Evolutionary conservation across 2,797 vertebrate species (phyloP).

Genomic region (Peromyscus aztecus): DNA sequence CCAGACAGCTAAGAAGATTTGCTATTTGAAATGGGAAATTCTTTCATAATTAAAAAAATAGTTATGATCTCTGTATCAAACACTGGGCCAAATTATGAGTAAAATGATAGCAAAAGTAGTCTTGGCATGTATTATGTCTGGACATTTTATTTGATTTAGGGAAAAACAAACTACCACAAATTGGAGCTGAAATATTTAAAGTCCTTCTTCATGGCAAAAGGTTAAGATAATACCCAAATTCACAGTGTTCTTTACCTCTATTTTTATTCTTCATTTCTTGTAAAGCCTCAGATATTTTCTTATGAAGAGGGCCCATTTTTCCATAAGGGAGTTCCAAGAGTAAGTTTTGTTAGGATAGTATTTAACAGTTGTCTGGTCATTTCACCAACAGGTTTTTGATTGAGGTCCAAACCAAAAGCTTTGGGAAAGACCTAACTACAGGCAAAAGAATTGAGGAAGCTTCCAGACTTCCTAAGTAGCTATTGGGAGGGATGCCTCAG

Average conservation of each 20-base stretch:
- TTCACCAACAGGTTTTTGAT: conserved; percentile 28
- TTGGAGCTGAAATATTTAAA: not conserved
- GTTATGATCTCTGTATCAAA: conserved; percentile 15
- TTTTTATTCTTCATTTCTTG: conserved; percentile 21
- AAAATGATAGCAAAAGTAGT: conserved; percentile 53
- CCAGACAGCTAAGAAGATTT: conserved; percentile 10
- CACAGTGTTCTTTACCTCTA: not conserved
- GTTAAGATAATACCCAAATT: not conserved
- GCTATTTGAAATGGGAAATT: not conserved
- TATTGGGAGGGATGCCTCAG: not conserved
- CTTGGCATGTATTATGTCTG: conserved; percentile 3
- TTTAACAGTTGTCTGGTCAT: not conserved
- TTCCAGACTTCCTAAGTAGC: not conserved
- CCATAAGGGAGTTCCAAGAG: not conserved
- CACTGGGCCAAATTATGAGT: not conserved
- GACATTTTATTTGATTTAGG: not conserved
- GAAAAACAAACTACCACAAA: not conserved
- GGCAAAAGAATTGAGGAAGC: not conserved
- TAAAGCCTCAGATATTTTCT: conserved; percentile 40
- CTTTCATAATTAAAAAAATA: conserved; percentile 32
- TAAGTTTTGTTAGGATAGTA: not conserved
- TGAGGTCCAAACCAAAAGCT: conserved; percentile 50
- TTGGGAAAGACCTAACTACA: not conserved
- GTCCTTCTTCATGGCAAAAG: not conserved
- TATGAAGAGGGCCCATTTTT: not conserved